Conservation (phyloP, 2,888 invertebrate species). For the Thymelicus sylvestris region DNA sequence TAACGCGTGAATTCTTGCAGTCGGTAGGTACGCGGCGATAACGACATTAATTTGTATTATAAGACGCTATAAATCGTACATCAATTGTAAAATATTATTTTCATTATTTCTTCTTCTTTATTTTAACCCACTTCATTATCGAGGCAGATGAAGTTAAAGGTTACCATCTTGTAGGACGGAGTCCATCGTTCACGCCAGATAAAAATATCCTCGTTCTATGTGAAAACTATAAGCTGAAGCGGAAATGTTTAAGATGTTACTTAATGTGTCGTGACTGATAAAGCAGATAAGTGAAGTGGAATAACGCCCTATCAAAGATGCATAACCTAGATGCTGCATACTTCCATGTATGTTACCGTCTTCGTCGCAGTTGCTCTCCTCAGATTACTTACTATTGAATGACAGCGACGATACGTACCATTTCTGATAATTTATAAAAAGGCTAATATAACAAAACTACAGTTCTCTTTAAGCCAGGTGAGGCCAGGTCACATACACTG, state of each 20-base stretch:
- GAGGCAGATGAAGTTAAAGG: slow-evolving; percentile 32
- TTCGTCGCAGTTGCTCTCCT: slow-evolving; percentile 42
- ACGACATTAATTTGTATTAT: slow-evolving; percentile 60
- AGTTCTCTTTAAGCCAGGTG: too few species aligned
- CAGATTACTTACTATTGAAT: too few species aligned
- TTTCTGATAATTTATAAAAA: too few species aligned
- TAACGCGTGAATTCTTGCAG: slow-evolving; percentile 61
- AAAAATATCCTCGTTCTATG: slow-evolving; percentile 1
- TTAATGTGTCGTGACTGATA: slow-evolving; percentile 55
- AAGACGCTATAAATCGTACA: slow-evolving; percentile 44
- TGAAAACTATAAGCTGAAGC: slow-evolving; percentile 1
- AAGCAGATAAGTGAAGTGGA: slow-evolving; percentile 61
- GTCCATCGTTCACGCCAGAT: slow-evolving; percentile 19
- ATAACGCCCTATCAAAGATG: slow-evolving; percentile 65
- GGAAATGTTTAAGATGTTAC: slow-evolving; percentile 14
- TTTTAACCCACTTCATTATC: slow-evolving; percentile 46
- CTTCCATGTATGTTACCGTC: too few species aligned
- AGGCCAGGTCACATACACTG: too few species aligned
- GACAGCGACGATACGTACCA: too few species aligned
- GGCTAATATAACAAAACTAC: too few species aligned
- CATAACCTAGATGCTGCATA: slow-evolving; percentile 58
- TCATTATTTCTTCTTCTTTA: not conserved
- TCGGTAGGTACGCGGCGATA: slow-evolving; percentile 50
- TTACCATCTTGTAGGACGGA: slow-evolving; percentile 30
- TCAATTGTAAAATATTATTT: slow-evolving; percentile 42